phyloP scores from a whole-genome alignment of 2,888 invertebrate species.

The Pheosia gnoma region DNA sequence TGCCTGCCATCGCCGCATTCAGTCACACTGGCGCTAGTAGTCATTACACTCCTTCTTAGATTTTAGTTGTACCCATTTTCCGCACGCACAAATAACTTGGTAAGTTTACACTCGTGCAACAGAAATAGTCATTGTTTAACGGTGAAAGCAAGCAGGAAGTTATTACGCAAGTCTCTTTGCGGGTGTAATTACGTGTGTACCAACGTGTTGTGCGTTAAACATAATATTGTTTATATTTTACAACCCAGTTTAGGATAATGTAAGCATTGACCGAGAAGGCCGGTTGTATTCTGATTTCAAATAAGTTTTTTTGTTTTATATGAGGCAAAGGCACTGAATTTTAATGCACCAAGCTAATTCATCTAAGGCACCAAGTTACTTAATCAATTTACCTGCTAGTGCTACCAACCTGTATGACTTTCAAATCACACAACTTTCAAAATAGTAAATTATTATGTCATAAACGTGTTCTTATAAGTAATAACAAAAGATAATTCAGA shows the following conservation, averaged over 20 bases:
- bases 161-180: conserved; percentile 66
- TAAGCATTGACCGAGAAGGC: background rate
- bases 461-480: conserved; percentile 17
- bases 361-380: no score
- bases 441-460: conserved; percentile 13
- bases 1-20: background rate
- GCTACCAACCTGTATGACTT: no score
- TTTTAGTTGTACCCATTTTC: conserved; percentile 35
- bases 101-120: conserved; percentile 32
- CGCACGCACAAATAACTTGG: conserved; percentile 37
- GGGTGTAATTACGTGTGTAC: conserved; percentile 49
- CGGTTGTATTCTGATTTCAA: background rate
- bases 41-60: conserved; percentile 10
- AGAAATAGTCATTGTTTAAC: conserved; percentile 54
- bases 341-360: no score
- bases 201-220: conserved; percentile 27
- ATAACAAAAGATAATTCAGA: conserved; percentile 12
- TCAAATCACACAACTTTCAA: no score
- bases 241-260: background rate
- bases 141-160: conserved; percentile 78
- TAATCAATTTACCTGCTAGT: no score
- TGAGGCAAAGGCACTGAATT: no score
- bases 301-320: no score
- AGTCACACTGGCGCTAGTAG: conserved; percentile 27
- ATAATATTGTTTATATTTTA: conserved; percentile 15